phyloP scores from a whole-genome alignment of 92 coral and sea anemone genomes.

The Nematostella vectensis region DNA sequence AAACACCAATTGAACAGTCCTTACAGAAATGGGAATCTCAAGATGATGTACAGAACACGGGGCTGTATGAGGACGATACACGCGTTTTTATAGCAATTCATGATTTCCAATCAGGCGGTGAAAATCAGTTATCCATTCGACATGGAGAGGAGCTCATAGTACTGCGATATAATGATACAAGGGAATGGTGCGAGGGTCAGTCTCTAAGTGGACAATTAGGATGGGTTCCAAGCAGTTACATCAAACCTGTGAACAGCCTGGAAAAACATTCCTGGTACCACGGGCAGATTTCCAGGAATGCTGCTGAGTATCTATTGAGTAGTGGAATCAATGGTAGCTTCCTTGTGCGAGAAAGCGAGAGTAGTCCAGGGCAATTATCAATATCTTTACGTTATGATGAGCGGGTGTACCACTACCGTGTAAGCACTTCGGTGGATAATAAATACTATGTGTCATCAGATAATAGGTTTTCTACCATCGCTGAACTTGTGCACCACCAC shows the following conservation, averaged over 20 bases:
- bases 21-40: conserved; percentile 68
- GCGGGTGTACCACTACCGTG: conserved; percentile 92
- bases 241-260: conserved; percentile 85
- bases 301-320: conserved; percentile 84
- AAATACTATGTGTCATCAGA: conserved; percentile 80
- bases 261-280: conserved; percentile 98
- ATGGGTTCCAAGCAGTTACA: conserved; percentile 86
- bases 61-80: conserved; percentile 55
- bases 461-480: conserved; percentile 76
- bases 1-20: conserved; percentile 62
- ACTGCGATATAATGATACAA: conserved; percentile 62
- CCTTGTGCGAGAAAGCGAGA: conserved; percentile 93
- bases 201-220: conserved; percentile 83
- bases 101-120: conserved; percentile 84
- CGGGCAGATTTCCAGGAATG: conserved; percentile 89
- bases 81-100: conserved; percentile 79
- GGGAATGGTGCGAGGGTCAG: conserved; percentile 95
- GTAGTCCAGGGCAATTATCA: conserved; percentile 90
- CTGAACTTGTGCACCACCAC: conserved; percentile 95
- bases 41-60: conserved; percentile 45
- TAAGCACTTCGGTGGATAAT: conserved; percentile 69
- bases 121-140: conserved; percentile 74
- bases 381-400: conserved; percentile 93
- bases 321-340: conserved; percentile 99
- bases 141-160: conserved; percentile 81